Conservation (phyloP, 2,888 invertebrate genomes). For the Ophion costatus region DNA sequence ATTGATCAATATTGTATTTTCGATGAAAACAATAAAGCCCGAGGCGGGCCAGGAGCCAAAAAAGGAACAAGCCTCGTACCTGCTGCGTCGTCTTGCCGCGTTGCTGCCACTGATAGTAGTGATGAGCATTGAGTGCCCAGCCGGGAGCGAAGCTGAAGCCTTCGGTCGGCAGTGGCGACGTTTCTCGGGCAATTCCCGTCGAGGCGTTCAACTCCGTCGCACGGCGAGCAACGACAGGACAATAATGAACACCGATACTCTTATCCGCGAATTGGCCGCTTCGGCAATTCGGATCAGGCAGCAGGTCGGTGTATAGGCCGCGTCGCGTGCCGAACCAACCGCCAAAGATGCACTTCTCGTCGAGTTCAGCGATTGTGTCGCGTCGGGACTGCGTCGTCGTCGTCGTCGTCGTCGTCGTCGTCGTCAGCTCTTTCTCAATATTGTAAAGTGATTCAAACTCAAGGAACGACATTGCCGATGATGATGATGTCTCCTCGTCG, state of each 20-base stretch:
- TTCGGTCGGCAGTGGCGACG: slow-evolving; percentile 81
- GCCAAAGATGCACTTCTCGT: slow-evolving; percentile 73
- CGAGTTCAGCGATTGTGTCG: slow-evolving; percentile 72
- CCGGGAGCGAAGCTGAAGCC: slow-evolving; percentile 87
- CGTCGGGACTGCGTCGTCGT: slow-evolving; percentile 71
- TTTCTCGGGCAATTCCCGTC: slow-evolving; percentile 27
- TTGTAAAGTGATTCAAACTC: slow-evolving; percentile 79
- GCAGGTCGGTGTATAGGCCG: slow-evolving; percentile 77
- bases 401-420: no score
- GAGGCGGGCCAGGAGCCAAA: no score
- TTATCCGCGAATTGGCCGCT: slow-evolving; percentile 65
- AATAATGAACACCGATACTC: slow-evolving; percentile 27
- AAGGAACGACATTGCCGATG: slow-evolving; percentile 74
- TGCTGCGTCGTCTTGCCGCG: slow-evolving; percentile 86
- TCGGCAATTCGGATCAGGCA: slow-evolving; percentile 74
- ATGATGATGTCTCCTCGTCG: neutral
- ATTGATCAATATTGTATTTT: neutral
- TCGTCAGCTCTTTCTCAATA: slow-evolving; percentile 76
- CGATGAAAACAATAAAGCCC: neutral
- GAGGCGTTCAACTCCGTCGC: slow-evolving; percentile 16
- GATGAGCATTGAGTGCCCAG: slow-evolving; percentile 87
- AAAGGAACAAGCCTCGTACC: slow-evolving; percentile 78
- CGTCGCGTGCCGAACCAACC: slow-evolving; percentile 75
- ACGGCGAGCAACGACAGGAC: neutral
- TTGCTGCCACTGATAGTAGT: slow-evolving; percentile 87